Evolutionary conservation across 1,140 invertebrate genomes (phyloP).

Genomic region (Leptopilina clavipes): DNA sequence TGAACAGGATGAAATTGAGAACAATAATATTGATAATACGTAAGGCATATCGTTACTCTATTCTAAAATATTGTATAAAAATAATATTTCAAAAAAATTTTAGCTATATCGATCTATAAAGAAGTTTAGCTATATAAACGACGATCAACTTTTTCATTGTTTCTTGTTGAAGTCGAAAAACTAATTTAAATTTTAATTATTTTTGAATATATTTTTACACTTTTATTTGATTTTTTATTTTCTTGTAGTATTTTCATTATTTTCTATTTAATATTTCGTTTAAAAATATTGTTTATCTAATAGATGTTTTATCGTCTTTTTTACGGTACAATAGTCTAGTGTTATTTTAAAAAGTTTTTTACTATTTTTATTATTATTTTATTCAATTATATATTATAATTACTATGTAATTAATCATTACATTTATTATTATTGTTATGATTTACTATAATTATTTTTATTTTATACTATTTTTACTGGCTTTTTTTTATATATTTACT

Average conservation of each 20-base stretch:
- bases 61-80: slow-evolving; percentile 18
- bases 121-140: neutral
- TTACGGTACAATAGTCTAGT: too few species aligned
- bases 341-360: too few species aligned
- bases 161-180: slow-evolving; percentile 12
- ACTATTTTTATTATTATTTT: too few species aligned
- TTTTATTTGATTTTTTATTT: neutral
- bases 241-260: neutral
- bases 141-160: slow-evolving; percentile 8
- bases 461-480: neutral
- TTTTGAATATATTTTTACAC: neutral
- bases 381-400: neutral
- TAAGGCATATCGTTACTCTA: slow-evolving; percentile 22
- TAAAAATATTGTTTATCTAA: too few species aligned
- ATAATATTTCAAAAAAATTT: neutral
- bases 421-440: neutral
- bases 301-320: too few species aligned
- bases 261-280: too few species aligned
- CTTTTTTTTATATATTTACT: neutral
- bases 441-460: neutral
- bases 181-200: neutral
- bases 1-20: slow-evolving; percentile 70
- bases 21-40: slow-evolving; percentile 45
- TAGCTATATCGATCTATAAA: too few species aligned
- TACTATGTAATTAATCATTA: too few species aligned